Conservation (phyloP, 2,797 vertebrate genomes). For the Odontamblyopus rebecca region DNA sequence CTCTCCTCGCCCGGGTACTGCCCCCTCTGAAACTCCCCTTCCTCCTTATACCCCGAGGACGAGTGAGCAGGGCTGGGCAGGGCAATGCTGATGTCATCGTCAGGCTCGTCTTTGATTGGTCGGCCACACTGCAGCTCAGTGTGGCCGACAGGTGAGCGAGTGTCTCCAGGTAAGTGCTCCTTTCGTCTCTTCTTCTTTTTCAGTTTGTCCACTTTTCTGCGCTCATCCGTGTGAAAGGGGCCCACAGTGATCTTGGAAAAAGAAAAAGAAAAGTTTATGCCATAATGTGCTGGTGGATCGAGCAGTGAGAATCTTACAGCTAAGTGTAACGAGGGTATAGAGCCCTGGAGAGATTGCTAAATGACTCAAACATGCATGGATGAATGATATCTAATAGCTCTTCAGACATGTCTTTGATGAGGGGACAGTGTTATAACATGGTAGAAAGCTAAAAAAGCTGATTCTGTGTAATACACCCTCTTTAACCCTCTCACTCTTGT, state of each 20-base stretch:
- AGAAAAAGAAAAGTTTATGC: no score
- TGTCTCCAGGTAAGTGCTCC: slow-evolving; percentile 66
- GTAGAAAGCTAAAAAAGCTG: no score
- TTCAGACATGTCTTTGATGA: background rate
- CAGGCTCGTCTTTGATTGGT: slow-evolving; percentile 84
- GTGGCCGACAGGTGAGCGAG: background rate
- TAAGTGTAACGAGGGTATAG: no score
- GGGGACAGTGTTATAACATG: no score
- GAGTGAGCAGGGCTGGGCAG: slow-evolving; percentile 66
- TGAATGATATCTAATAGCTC: background rate
- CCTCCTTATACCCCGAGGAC: slow-evolving; percentile 65
- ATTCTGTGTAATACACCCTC: no score
- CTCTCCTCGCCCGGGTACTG: slow-evolving; percentile 61
- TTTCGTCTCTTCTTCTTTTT: slow-evolving; percentile 89
- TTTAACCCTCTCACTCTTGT: background rate
- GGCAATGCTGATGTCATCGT: slow-evolving; percentile 78
- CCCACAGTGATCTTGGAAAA: slow-evolving; percentile 67
- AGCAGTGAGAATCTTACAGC: no score
- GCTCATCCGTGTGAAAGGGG: slow-evolving; percentile 82
- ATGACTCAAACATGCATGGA: no score
- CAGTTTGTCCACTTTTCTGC: slow-evolving; percentile 89
- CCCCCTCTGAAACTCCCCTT: slow-evolving; percentile 23
- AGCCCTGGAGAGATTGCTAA: no score
- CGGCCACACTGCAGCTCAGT: slow-evolving; percentile 49
- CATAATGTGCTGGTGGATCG: background rate